Conservation (phyloP, 2,888 invertebrate genomes). For the Lithophane semibrunnea region DNA sequence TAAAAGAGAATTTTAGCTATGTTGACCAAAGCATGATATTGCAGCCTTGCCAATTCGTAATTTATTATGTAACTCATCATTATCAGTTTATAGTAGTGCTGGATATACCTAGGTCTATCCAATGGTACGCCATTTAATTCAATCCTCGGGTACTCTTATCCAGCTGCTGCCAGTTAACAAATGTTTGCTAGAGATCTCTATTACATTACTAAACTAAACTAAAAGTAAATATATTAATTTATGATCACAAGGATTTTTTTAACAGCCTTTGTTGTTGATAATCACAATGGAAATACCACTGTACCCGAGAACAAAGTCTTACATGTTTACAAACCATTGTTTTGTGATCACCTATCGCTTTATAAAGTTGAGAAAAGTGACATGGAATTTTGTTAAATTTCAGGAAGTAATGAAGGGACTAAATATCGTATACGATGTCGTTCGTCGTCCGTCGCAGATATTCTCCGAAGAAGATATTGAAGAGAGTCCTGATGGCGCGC, state of each 20-base stretch:
- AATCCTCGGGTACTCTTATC: background rate
- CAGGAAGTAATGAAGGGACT: conserved; percentile 96
- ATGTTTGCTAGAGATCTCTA: background rate
- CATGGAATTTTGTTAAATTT: conserved; percentile 66
- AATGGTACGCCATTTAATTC: background rate
- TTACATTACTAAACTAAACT: background rate
- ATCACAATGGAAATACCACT: conserved; percentile 71
- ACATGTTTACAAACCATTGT: conserved; percentile 64
- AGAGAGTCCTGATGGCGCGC: conserved; percentile 64
- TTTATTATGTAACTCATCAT: background rate
- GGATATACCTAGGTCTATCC: background rate
- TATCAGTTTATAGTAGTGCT: background rate
- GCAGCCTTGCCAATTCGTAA: background rate
- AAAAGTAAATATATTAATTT: background rate
- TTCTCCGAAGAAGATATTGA: conserved; percentile 89
- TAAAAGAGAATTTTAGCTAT: conserved; percentile 22
- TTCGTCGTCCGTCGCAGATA: conserved; percentile 93
- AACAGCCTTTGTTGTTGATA: conserved; percentile 63
- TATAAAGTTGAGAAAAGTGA: conserved; percentile 60
- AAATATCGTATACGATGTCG: conserved; percentile 95
- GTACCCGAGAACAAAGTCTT: conserved; percentile 68
- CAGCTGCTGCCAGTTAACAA: background rate
- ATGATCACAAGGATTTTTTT: conserved; percentile 35
- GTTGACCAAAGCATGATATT: background rate
- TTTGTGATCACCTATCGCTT: conserved; percentile 50